These are phyloP conservation scores for Pseudomyrmex gracilis DNA, from an alignment of 1,140 invertebrate genomes.

Conservation along the genomic window DNA sequence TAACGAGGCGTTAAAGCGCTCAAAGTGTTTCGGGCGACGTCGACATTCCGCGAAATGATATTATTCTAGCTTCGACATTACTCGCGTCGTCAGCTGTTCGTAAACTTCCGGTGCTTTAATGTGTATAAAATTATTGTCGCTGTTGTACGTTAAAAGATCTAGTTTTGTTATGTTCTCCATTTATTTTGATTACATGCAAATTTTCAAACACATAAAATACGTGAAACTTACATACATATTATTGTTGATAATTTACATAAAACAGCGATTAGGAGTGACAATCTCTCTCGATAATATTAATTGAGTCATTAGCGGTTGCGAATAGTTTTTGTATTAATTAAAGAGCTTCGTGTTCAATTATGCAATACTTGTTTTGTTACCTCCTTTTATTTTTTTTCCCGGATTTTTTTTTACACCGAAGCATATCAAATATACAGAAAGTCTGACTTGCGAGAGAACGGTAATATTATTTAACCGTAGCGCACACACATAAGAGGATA, in stretches of 20 bases:
- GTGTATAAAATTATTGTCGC: slow-evolving; percentile 22
- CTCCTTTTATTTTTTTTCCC: not conserved
- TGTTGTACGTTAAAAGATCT: too few relatives aligned
- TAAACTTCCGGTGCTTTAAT: slow-evolving; percentile 18
- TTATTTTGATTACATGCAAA: not conserved
- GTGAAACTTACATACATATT: not conserved
- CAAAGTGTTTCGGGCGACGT: slow-evolving; percentile 25
- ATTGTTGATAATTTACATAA: not conserved
- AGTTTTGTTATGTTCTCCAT: not conserved
- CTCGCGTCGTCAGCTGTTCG: slow-evolving; percentile 18
- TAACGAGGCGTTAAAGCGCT: slow-evolving; percentile 63
- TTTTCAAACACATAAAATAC: not conserved
- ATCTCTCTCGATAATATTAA: not conserved
- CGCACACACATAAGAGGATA: not conserved
- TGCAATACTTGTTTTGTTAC: too few relatives aligned
- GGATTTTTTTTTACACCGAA: not conserved
- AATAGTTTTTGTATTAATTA: not conserved
- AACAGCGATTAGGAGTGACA: too few relatives aligned
- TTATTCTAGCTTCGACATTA: not conserved
- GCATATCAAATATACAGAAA: not conserved
- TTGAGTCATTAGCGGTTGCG: too few relatives aligned
- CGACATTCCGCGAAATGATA: slow-evolving; percentile 25
- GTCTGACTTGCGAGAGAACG: not conserved
- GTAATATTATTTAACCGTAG: not conserved
- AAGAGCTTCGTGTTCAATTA: not conserved